A percentile compares a stretch with the other conserved stretches of the same genome.
These are phyloP conservation scores for Nasua narica DNA, from an alignment of 2,797 vertebrate genomes.

Conservation along the genomic window DNA sequence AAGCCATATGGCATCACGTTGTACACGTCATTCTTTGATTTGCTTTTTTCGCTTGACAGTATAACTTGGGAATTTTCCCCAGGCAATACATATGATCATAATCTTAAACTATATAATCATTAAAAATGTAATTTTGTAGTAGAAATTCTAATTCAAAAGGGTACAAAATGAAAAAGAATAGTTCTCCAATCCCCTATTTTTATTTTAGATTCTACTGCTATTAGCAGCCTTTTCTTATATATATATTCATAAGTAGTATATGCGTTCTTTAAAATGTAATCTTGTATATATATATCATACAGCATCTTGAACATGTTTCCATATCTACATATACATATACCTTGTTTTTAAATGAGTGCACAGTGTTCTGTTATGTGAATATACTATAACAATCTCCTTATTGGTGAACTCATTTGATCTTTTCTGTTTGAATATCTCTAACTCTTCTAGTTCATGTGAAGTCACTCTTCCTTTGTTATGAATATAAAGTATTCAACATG, in stretches of 20 bases:
- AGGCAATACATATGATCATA: background rate
- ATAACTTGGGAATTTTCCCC: background rate
- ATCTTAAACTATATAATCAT: background rate
- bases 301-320: background rate
- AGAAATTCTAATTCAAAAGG: background rate
- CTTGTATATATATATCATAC: background rate
- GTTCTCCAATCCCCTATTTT: background rate
- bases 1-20: background rate
- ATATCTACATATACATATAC: background rate
- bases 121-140: background rate
- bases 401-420: constrained; percentile 9
- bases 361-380: constrained; percentile 9
- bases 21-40: background rate
- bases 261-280: background rate
- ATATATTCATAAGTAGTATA: background rate
- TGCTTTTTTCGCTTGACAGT: background rate
- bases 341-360: background rate
- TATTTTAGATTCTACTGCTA: background rate
- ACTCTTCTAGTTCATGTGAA: background rate
- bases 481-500: constrained; percentile 35
- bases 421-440: constrained; percentile 29
- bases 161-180: background rate
- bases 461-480: constrained; percentile 2
- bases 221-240: background rate
- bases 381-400: background rate